Evolutionary conservation across 2,113 vertebrate genomes (phyloP).

Genomic region (Caretta caretta): DNA sequence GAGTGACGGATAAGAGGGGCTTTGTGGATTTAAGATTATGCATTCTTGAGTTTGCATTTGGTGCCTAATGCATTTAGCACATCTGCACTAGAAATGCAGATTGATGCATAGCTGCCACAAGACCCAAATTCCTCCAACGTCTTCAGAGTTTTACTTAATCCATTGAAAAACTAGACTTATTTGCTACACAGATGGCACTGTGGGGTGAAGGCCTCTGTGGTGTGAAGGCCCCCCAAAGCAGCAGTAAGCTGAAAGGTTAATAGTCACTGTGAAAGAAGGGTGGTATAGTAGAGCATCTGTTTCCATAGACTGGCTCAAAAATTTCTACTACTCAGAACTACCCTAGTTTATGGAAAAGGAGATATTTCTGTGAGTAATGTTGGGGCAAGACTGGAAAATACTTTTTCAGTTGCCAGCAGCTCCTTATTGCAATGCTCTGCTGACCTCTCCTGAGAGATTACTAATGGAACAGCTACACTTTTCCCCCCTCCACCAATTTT

Average conservation of each 20-base stretch:
- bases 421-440: background rate
- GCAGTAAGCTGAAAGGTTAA: background rate
- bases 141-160: background rate
- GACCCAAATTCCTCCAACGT: background rate
- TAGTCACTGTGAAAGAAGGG: background rate
- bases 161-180: background rate
- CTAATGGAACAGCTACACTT: background rate
- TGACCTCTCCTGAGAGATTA: background rate
- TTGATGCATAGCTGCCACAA: background rate
- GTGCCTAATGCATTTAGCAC: background rate
- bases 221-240: background rate
- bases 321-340: background rate
- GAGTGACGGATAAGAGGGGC: background rate
- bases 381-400: background rate
- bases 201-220: background rate
- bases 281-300: background rate
- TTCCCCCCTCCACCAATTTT: background rate
- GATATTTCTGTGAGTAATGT: background rate
- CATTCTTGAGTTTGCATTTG: background rate
- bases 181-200: background rate
- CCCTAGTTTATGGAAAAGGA: background rate
- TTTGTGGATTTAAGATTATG: background rate
- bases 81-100: background rate
- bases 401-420: background rate
- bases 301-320: background rate